These are phyloP conservation scores for Brenthis hecate DNA, from an alignment of 2,888 invertebrate genomes.

Conservation along the genomic window DNA sequence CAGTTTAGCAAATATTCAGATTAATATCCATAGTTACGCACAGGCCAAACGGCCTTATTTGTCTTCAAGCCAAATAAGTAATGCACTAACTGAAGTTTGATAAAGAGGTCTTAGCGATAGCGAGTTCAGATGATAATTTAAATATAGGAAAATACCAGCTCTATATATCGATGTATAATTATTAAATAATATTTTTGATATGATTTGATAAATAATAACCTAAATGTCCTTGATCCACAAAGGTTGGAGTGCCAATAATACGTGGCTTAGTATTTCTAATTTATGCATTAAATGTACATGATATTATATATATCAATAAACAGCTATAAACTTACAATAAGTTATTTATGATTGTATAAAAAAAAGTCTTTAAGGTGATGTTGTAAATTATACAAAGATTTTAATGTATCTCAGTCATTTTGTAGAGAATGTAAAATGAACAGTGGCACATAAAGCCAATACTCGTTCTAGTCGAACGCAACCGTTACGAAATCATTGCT, in stretches of 20 bases:
- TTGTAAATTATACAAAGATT: constrained; percentile 1
- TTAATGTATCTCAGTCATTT: constrained; percentile 29
- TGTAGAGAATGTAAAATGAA: constrained; percentile 62
- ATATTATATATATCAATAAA: too few species aligned
- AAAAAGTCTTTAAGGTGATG: too few species aligned
- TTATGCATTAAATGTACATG: too few species aligned
- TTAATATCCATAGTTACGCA: constrained; percentile 49
- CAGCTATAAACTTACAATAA: too few species aligned
- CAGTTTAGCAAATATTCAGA: constrained; percentile 54
- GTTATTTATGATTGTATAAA: too few species aligned
- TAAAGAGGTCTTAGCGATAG: constrained; percentile 75
- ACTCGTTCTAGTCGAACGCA: constrained; percentile 79
- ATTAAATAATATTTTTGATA: constrained; percentile 3
- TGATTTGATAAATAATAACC: neutral
- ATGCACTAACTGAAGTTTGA: constrained; percentile 53
- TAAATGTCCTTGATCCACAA: neutral
- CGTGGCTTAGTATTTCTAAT: too few species aligned
- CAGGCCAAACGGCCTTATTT: constrained; percentile 56
- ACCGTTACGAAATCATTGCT: constrained; percentile 80
- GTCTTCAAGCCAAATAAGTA: constrained; percentile 51
- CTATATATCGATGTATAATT: neutral
- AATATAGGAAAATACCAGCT: constrained; percentile 71
- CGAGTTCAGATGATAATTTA: constrained; percentile 74
- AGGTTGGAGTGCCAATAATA: too few species aligned
- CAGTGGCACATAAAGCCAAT: constrained; percentile 70